Evolutionary conservation across 2,113 vertebrate species (phyloP), one percentile per base, ranked within the genome.

Genomic region (Sebastes schlegelii): DNA sequence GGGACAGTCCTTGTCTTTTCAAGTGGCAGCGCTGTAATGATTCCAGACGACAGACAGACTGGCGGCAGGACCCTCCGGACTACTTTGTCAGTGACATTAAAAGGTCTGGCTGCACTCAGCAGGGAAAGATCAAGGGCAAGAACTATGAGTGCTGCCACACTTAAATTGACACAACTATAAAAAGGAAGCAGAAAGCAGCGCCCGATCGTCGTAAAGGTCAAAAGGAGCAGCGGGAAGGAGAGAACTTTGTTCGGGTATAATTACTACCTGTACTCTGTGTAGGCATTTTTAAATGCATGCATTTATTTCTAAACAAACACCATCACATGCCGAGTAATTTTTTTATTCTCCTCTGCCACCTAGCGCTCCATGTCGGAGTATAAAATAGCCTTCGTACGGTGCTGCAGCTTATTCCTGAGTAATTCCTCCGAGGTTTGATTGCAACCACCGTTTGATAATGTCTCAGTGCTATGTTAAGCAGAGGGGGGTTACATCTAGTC

Each of bases 61-160:
- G 87, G 87, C 70, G 49, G 81, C 90, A 74, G 82, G 84, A 88
- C 92, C 89, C 90, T 83, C 87, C 78, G 83, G 90, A 89, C 89
- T 89, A 86, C 91, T 92, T 91, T 92, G 90, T 91, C 77, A 89
- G 89, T 89, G 85, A 92, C 91, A 89, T 94, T 93, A 93, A 93
- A 92, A 90, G 84, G 90, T 84, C 85, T 72, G 64, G 80, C 86
- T 92, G 75, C 86, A 91, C 89, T 92, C 85, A 79, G 26, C 84
- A 34, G 85, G 86, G 81, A 91, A 91, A 90, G 91, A 94, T 91
- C 90, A 95, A 92, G 93, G 90, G 82, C 93, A 88, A 74, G 90
- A 86, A 86, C 90, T 90, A 92, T 90, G 85, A 91, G 76, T 74
- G 83, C 89, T 83, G 86, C 89, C 89, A 85, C 91, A 88, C 84